Percentiles rank a stretch among this genome's conserved stretches.
These are phyloP conservation scores for Chironomus riparius DNA, from an alignment of 2,888 invertebrate genomes.

Conservation along the genomic window DNA sequence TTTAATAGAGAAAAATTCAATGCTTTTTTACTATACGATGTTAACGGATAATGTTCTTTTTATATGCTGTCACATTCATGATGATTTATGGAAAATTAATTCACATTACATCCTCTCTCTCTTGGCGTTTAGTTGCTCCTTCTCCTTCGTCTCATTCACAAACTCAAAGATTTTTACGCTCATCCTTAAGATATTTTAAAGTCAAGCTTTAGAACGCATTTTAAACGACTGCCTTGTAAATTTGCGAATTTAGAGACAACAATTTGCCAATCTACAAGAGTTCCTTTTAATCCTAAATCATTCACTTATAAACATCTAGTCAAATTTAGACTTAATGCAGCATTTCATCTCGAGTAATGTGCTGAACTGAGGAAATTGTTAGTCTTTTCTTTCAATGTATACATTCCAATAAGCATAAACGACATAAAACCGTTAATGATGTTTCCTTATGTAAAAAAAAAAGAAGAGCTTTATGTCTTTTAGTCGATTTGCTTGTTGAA, in stretches of 20 bases:
- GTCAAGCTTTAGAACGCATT: neutral
- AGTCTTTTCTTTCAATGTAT: no score
- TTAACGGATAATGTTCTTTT: slow-evolving; percentile 19
- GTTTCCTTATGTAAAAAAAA: neutral
- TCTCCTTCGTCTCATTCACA: neutral
- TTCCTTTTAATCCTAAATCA: no score
- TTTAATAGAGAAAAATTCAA: neutral
- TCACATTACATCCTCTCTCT: slow-evolving; percentile 12
- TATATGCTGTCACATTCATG: slow-evolving; percentile 21
- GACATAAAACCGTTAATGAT: neutral
- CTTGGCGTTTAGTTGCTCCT: neutral
- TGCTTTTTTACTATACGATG: neutral
- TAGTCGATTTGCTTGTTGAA: no score
- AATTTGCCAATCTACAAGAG: no score
- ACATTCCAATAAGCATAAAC: neutral
- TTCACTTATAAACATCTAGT: no score
- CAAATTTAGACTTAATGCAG: no score
- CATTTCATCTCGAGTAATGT: no score
- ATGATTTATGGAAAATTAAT: slow-evolving; percentile 27
- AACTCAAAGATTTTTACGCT: neutral
- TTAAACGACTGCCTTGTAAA: neutral
- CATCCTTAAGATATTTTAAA: neutral
- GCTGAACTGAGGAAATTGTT: no score
- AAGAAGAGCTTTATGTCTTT: neutral
- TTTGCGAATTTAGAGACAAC: no score